These are phyloP conservation scores for Nyctereutes procyonoides DNA, from an alignment of 2,113 vertebrate species.

Conservation along the genomic window DNA sequence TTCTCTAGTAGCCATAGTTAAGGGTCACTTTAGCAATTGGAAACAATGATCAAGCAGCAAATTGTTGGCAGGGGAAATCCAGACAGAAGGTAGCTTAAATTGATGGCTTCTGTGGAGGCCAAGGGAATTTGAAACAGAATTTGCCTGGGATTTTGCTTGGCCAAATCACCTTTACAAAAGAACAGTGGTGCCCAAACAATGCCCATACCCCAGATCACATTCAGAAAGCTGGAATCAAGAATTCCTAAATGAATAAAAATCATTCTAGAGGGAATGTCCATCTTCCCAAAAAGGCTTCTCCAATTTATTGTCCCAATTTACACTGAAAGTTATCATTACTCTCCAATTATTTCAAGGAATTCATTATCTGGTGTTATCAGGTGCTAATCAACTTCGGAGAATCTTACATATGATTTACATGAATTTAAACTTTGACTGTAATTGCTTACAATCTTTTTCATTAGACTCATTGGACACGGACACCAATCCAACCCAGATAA, in stretches of 20 bases:
- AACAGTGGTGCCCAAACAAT: background rate
- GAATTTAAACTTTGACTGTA: background rate
- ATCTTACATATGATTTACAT: background rate
- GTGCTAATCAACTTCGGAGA: background rate
- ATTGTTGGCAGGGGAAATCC: constrained; percentile 72
- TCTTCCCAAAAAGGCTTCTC: background rate
- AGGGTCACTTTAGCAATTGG: constrained; percentile 80
- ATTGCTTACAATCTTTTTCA: background rate
- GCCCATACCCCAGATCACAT: background rate
- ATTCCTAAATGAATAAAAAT: background rate
- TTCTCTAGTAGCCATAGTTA: constrained; percentile 50
- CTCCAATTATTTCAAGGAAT: background rate
- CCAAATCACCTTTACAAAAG: constrained; percentile 54
- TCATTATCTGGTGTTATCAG: background rate
- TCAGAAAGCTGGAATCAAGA: background rate
- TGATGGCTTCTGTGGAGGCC: constrained; percentile 50
- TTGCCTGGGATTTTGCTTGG: constrained; percentile 26
- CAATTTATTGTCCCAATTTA: background rate
- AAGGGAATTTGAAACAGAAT: constrained; percentile 55
- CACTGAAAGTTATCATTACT: background rate
- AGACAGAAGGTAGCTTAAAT: constrained; percentile 77
- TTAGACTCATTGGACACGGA: background rate
- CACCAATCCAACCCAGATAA: background rate
- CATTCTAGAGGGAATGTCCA: background rate
- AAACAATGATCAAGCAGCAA: constrained; percentile 74